Evolutionary conservation across 1,140 invertebrate genomes (phyloP).

Genomic region (Leptopilina clavipes): DNA sequence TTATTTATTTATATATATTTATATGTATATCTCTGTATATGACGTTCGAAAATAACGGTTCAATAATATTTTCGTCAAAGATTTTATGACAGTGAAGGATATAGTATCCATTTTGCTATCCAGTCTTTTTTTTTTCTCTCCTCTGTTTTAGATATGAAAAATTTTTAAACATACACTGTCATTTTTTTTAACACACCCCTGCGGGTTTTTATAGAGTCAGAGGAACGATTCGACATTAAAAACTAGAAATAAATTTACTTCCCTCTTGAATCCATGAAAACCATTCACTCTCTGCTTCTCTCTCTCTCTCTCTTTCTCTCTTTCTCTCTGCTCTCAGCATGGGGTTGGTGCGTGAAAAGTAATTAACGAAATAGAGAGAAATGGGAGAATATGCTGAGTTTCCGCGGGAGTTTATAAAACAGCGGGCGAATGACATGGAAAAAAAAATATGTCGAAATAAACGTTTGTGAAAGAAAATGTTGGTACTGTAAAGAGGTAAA

Average conservation of each 20-base stretch:
- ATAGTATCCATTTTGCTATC: not conserved
- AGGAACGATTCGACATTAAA: not conserved
- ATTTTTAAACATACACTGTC: not conserved
- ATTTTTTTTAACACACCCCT: not conserved
- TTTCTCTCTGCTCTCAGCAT: not conserved
- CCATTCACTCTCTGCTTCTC: too few species aligned
- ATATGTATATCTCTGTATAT: too few species aligned
- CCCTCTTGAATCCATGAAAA: not conserved
- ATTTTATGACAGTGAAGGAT: not conserved
- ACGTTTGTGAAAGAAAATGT: not conserved
- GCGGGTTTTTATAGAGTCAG: not conserved
- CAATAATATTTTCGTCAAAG: not conserved
- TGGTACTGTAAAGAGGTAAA: not conserved
- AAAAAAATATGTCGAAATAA: not conserved
- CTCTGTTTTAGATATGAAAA: not conserved
- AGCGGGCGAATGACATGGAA: not conserved
- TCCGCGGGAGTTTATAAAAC: not conserved
- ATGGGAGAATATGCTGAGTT: conserved; percentile 4
- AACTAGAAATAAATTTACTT: conserved; percentile 7
- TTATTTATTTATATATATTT: too few species aligned
- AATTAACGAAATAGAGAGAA: conserved; percentile 15
- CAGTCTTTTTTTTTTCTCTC: not conserved
- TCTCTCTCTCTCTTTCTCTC: too few species aligned
- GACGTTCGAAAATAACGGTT: not conserved
- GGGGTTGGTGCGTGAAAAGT: not conserved